A percentile compares a stretch with the other conserved stretches of the same genome.
These are phyloP conservation scores for Atta colombica DNA, from an alignment of 1,140 invertebrate species.

Conservation along the genomic window DNA sequence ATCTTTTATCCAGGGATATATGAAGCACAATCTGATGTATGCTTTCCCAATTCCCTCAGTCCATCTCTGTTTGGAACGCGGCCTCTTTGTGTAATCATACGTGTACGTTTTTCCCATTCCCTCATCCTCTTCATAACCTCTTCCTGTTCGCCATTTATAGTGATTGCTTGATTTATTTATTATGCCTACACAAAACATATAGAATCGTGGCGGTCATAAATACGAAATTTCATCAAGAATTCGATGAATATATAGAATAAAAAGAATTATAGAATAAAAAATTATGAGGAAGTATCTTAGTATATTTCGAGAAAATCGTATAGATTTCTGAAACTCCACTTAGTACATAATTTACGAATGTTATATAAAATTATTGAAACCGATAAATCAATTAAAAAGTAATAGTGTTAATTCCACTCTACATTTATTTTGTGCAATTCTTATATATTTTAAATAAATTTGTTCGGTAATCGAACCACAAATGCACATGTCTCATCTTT, in stretches of 20 bases:
- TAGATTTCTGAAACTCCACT: neutral
- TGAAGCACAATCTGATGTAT: slow-evolving; percentile 56
- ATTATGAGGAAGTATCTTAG: neutral
- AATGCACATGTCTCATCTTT: neutral
- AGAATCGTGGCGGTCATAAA: slow-evolving; percentile 16
- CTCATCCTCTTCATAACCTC: slow-evolving; percentile 18
- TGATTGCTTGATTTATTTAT: slow-evolving; percentile 67
- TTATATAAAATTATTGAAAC: neutral
- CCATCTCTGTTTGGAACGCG: slow-evolving; percentile 20
- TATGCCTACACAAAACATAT: slow-evolving; percentile 56
- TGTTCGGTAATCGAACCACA: neutral
- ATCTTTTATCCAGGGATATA: slow-evolving; percentile 57
- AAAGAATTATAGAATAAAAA: slow-evolving; percentile 40
- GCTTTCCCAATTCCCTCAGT: slow-evolving; percentile 55
- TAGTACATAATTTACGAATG: neutral
- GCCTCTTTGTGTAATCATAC: slow-evolving; percentile 52
- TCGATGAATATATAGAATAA: neutral
- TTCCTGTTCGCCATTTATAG: slow-evolving; percentile 42
- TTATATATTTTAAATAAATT: neutral
- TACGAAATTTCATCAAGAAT: slow-evolving; percentile 39
- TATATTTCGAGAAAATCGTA: neutral
- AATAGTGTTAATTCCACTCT: neutral
- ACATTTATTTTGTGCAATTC: neutral
- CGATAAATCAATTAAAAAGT: neutral
- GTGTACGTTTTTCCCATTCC: slow-evolving; percentile 18